Percentiles rank a stretch among this genome's conserved stretches.
Evolutionary conservation across 2,797 vertebrate genomes (phyloP).

Genomic region (Coracias cyanogaster): DNA sequence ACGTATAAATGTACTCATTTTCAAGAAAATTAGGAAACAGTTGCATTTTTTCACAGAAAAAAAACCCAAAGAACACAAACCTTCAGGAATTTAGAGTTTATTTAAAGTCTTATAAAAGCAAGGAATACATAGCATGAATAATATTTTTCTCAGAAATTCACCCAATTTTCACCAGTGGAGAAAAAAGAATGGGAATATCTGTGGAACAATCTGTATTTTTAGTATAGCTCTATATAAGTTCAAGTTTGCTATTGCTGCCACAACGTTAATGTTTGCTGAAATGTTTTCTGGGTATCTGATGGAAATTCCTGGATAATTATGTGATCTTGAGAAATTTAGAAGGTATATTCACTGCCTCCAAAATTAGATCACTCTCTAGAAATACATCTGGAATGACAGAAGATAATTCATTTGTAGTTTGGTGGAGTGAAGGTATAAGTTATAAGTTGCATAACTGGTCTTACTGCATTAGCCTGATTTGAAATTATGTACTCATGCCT

Average conservation of each 20-base stretch:
- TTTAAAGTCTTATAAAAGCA: neutral
- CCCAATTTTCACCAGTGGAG: neutral
- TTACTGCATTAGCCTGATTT: neutral
- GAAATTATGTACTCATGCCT: neutral
- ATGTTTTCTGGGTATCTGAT: neutral
- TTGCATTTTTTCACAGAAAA: neutral
- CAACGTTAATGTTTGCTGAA: neutral
- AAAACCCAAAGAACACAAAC: neutral
- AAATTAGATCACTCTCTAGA: neutral
- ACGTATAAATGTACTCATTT: neutral
- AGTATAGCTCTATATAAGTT: neutral
- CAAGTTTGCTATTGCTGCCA: neutral
- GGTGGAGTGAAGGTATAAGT: neutral
- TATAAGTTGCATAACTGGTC: neutral
- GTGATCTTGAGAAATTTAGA: neutral
- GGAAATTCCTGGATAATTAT: neutral
- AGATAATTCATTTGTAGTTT: neutral
- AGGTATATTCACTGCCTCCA: neutral
- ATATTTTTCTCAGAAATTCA: neutral
- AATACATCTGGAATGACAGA: neutral
- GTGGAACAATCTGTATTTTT: neutral
- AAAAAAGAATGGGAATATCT: neutral
- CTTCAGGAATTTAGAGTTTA: neutral
- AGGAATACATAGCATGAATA: neutral
- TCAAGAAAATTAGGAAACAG: neutral